phyloP scores from a whole-genome alignment of 2,113 vertebrate species.

The Tinamus guttatus region DNA sequence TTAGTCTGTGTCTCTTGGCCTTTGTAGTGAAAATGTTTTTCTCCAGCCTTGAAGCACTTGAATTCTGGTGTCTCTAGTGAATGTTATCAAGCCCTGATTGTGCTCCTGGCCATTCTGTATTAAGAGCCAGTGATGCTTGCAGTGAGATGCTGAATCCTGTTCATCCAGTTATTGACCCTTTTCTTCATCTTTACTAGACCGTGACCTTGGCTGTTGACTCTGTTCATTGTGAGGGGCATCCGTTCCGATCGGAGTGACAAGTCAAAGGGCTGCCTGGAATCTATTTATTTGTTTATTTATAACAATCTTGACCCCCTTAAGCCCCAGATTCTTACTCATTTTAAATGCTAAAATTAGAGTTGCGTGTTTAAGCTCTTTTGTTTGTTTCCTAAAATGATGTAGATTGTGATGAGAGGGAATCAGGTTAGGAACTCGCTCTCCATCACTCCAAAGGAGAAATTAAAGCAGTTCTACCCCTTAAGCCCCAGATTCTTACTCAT shows the following conservation, averaged over 20 bases:
- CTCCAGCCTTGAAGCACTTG: not conserved
- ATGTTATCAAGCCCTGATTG: not conserved
- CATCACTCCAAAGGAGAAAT: not conserved
- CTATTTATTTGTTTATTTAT: not conserved
- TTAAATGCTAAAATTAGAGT: not conserved
- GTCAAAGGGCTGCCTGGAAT: not conserved
- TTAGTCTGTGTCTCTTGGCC: not conserved
- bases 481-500: not conserved
- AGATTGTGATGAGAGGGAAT: not conserved
- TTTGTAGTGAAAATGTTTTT: not conserved
- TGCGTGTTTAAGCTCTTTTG: not conserved
- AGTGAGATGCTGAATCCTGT: not conserved
- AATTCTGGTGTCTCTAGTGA: not conserved
- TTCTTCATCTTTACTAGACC: not conserved
- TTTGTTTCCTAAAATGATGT: not conserved
- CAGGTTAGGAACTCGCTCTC: not conserved
- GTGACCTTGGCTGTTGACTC: not conserved
- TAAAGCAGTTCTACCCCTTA: fast-evolving
- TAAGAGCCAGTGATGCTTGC: not conserved
- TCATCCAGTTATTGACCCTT: not conserved
- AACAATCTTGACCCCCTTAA: not conserved
- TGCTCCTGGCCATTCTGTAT: not conserved
- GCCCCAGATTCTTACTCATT: not conserved
- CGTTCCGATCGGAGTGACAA: not conserved
- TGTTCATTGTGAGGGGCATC: not conserved